Base-by-base conservation (phyloP, 1,140 invertebrate genomes). In the Capitella teleta region DNA sequence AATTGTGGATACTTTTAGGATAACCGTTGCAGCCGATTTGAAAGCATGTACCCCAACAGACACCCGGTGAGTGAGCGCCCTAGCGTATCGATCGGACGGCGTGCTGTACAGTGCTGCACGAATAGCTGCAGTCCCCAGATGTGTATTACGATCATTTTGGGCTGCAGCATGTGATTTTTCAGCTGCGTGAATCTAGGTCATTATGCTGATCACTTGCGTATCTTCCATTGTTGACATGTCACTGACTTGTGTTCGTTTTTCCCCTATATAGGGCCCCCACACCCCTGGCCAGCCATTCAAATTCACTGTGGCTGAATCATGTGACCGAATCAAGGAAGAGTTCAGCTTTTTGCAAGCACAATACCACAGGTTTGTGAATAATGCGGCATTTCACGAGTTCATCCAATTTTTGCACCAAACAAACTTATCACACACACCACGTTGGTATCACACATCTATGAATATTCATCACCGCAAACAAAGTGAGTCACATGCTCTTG, bases 281-380 rank as follows among this genome's bases (percentile, higher is more conserved):
- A 66, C 68, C 23, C 85, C 46, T 10, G 38, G 28, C 16, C 88
- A 78, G 81, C 88, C 76, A 77, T 86, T 95, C 69, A 96, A 96
- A 74, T 96, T 95, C 76, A 95, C 90, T 52, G 85, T 97, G 64
- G 83, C 85, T 37, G 93, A 96, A 74, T 91, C 88, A 61, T 87
- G 92, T 76, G 92, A 98, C 74, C 80, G 92, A 64, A 96, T 98
- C 67, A 98, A 98, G 78, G 92, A 97, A 75, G 92, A 97, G 78
- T 96, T 96, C 75, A 93, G 90, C 78, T 96, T 95, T 76, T 79
- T 98, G 55, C 92, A 98, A 76, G 87, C 89, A 55, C 92, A 97
- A 79, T 94, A 93, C 79, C 92, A 97, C 77, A 93, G 87, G 91
- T 95, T 76, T 90, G 85, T 86, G 53, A 10, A 24, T 28, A 44